phyloP scores from a whole-genome alignment of 92 coral and sea anemone species.

The Phymanthus crucifer region DNA sequence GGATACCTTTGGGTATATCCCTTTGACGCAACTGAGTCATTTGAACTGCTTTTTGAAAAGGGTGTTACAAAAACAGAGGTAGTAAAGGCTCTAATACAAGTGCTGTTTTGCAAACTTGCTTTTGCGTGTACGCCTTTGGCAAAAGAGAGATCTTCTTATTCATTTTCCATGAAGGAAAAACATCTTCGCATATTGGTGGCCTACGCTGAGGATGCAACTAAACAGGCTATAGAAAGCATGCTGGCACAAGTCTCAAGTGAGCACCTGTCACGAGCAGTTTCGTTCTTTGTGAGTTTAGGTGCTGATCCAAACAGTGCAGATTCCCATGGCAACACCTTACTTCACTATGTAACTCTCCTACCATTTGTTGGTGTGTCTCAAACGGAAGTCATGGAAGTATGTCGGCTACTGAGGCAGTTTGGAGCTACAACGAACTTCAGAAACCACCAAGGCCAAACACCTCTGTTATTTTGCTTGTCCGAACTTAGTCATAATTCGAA shows the following conservation, averaged over 20 bases:
- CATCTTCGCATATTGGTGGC: background rate
- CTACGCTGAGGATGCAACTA: background rate
- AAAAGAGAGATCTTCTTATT: background rate
- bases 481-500: background rate
- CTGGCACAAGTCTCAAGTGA: background rate
- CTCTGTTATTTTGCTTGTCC: background rate
- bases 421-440: background rate
- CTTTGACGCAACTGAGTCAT: background rate
- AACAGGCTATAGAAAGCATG: background rate
- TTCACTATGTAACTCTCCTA: constrained; percentile 10
- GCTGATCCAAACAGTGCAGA: constrained; percentile 32
- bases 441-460: no score
- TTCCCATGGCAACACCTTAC: constrained; percentile 10
- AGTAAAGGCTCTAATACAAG: background rate
- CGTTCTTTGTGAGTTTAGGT: constrained; percentile 5
- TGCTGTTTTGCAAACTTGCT: background rate
- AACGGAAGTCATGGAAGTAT: background rate
- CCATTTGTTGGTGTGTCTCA: constrained; percentile 13
- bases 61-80: background rate
- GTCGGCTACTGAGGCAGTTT: background rate
- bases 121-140: background rate
- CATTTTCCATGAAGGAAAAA: background rate
- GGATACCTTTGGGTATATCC: no score
- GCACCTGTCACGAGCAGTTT: background rate
- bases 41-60: background rate